These are phyloP conservation scores for Solea senegalensis DNA, from an alignment of 2,113 vertebrate species.

Conservation along the genomic window DNA sequence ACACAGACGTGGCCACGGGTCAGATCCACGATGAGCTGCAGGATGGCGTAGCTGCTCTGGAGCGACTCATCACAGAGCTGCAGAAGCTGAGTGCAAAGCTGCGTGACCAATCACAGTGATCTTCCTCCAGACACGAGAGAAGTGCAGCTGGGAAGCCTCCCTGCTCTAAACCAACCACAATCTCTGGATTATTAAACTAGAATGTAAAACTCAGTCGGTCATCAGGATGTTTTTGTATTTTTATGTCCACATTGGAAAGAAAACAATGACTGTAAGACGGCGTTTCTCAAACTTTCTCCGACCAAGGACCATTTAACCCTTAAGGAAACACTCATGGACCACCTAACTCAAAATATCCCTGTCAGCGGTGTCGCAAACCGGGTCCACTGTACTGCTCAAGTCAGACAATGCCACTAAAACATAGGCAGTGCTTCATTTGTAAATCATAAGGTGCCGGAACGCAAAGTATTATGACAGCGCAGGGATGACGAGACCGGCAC, in stretches of 20 bases:
- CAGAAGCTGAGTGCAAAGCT: slow-evolving; percentile 86
- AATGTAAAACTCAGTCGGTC: neutral
- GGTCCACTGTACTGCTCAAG: no score
- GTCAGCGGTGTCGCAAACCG: no score
- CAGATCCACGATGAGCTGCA: slow-evolving; percentile 83
- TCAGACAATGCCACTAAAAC: no score
- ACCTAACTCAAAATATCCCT: no score
- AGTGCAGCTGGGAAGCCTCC: neutral
- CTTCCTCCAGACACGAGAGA: neutral
- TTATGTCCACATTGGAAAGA: neutral
- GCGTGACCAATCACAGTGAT: slow-evolving; percentile 79
- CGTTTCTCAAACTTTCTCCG: no score
- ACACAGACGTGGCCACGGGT: slow-evolving; percentile 84
- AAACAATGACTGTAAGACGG: slow-evolving; percentile 8
- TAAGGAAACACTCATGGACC: no score
- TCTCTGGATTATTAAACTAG: no score
- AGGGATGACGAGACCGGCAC: no score
- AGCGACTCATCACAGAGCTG: slow-evolving; percentile 82
- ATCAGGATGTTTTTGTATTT: slow-evolving; percentile 18
- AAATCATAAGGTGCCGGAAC: no score
- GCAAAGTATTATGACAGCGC: no score
- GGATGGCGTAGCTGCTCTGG: slow-evolving; percentile 82
- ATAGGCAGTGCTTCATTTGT: no score
- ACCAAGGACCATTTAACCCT: no score
- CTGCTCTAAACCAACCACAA: neutral